Evolutionary conservation across 2,888 invertebrate species (phyloP), one percentile per base, ranked within the genome.

Genomic region (Apodemia duryi): DNA sequence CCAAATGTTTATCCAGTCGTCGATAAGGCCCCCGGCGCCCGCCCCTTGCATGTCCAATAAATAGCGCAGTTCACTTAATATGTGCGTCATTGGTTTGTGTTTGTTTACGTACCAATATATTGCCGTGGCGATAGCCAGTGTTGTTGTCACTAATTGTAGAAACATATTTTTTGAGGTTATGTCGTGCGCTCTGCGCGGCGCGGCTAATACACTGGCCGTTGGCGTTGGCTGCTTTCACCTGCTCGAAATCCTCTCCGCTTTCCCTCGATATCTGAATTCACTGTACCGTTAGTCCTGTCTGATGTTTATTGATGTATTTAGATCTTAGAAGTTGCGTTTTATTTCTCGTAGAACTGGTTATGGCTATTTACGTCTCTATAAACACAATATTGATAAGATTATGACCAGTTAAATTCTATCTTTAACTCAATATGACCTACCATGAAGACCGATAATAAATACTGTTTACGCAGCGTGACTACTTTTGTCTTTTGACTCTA

Each of bases 31-130:
- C 65, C 86, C 92, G 5, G 85, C 85, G 66, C 95, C 95, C 61
- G 94, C 83, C 68, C 93, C 83, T 76, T 94, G 94, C 84, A 94
- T 94, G 69, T 93, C 88, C 65, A 94, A 65, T 68, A 92, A 88
- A 77, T 90, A 92, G 70, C 91, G 85, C 28, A 93, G 81, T 72
- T 94, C 93, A 65, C 87, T 86, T 65, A 93, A 75, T 65, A 94
- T 84, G 72, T 92, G 78, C 72, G 86, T 90, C 11, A 93, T 69
- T 2, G 93, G 89, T 77, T 93, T 94, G 68, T 93, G 93, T 62
- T 93, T 88, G 75, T 92, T 91, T 61, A 92, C 78, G 75, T 84
- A 91, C 88, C 89, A 89, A 72, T 91, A 87, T 65, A 86, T 70
- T 6, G 83, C 82, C 11, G 81, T 82, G 9, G 83, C 84, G 21